These are phyloP conservation scores for Ptilodon capucinus DNA, from an alignment of 2,888 invertebrate species.

Conservation along the genomic window DNA sequence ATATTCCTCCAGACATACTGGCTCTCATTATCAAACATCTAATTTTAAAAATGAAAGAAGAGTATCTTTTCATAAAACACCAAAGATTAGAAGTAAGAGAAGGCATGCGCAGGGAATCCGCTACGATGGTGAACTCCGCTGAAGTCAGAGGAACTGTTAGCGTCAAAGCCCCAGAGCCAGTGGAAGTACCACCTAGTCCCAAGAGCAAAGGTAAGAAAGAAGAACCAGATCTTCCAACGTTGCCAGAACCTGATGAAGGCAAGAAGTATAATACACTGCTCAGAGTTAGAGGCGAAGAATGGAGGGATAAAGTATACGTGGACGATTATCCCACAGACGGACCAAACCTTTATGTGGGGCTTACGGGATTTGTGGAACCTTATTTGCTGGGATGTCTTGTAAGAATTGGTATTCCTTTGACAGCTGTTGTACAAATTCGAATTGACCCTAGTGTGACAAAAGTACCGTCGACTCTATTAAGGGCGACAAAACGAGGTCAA, in stretches of 20 bases:
- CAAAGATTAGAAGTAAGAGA: conserved; percentile 63
- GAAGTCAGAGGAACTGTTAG: conserved; percentile 63
- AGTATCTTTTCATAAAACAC: conserved; percentile 65
- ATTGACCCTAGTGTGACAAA: conserved; percentile 48
- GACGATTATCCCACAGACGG: conserved; percentile 80
- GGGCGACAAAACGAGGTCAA: conserved; percentile 62
- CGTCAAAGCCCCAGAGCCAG: conserved; percentile 36
- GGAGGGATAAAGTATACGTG: conserved; percentile 77
- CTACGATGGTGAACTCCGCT: conserved; percentile 57
- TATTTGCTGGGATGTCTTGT: conserved; percentile 52
- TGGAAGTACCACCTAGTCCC: conserved; percentile 26
- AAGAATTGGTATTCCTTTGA: conserved; percentile 64
- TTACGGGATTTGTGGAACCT: conserved; percentile 77
- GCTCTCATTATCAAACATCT: conserved; percentile 71
- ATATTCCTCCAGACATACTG: conserved; percentile 65
- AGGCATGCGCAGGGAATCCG: conserved; percentile 63
- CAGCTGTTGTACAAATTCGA: conserved; percentile 67
- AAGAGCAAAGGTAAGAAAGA: conserved; percentile 56
- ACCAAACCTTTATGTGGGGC: conserved; percentile 78
- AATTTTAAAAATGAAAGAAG: conserved; percentile 72
- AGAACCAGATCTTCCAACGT: conserved; percentile 23
- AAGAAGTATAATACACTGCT: conserved; percentile 76
- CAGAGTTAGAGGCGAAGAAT: conserved; percentile 78
- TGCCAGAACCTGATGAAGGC: conserved; percentile 47
- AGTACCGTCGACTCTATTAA: conserved; percentile 54